These are phyloP conservation scores for Pycnonotus jocosus DNA, from an alignment of 2,113 vertebrate species.

Conservation along the genomic window DNA sequence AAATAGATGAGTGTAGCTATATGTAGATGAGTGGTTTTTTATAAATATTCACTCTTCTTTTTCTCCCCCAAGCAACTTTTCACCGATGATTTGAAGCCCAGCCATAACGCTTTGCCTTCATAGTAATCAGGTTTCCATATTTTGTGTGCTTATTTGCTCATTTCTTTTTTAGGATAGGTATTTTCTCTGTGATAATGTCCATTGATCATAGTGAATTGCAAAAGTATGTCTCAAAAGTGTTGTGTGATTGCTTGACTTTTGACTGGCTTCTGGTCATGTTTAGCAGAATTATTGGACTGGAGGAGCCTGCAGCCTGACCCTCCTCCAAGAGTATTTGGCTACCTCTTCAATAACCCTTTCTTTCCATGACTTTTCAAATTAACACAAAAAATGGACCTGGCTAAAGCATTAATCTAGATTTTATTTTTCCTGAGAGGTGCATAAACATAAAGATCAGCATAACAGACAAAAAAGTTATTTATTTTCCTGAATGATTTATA, in stretches of 20 bases:
- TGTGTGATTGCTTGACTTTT: background rate
- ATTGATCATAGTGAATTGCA: background rate
- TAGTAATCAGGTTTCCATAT: background rate
- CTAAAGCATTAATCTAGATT: background rate
- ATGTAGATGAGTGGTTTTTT: background rate
- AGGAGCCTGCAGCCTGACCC: background rate
- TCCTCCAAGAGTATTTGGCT: background rate
- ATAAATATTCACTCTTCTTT: background rate
- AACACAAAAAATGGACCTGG: background rate
- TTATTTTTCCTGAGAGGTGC: background rate
- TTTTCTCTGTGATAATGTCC: background rate
- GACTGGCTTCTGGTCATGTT: background rate
- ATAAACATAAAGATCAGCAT: constrained; percentile 15
- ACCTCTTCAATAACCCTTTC: background rate
- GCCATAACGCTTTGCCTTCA: background rate
- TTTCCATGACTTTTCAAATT: background rate
- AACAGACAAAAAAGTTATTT: constrained; percentile 12
- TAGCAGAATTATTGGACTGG: background rate
- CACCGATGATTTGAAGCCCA: background rate
- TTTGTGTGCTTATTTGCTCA: background rate
- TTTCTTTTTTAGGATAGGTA: background rate
- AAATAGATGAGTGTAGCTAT: background rate
- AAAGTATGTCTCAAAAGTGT: background rate
- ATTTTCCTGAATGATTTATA: constrained; percentile 36
- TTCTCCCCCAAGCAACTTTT: background rate